These are phyloP conservation scores for Seira musarum DNA, from an alignment of 2,888 invertebrate species.

Conservation along the genomic window DNA sequence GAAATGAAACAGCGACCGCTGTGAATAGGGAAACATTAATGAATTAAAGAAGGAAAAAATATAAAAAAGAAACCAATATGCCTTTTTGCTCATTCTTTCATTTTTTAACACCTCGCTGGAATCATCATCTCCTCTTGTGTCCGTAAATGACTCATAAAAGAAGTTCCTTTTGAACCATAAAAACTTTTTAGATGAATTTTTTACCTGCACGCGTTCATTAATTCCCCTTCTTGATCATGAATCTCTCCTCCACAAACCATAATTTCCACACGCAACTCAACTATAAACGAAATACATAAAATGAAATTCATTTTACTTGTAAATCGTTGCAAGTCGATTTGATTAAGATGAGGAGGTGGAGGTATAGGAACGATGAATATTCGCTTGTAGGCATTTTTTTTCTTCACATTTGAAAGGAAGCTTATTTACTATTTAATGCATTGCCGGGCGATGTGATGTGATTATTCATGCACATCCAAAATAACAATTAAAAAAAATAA, in stretches of 20 bases:
- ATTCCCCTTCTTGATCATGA: slow-evolving; percentile 33
- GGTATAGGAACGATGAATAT: too few relatives aligned
- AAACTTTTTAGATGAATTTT: slow-evolving; percentile 12
- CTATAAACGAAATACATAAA: background rate
- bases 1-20: background rate
- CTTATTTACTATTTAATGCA: too few relatives aligned
- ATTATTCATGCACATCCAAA: slow-evolving; percentile 45
- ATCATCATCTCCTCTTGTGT: background rate
- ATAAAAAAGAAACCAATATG: background rate
- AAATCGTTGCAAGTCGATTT: slow-evolving; percentile 30
- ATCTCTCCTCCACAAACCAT: slow-evolving; percentile 23
- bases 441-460: slow-evolving; percentile 24
- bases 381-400: too few relatives aligned
- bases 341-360: background rate
- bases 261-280: slow-evolving; percentile 24
- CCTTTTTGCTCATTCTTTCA: background rate
- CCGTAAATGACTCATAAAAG: slow-evolving; percentile 9
- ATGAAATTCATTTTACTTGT: slow-evolving; percentile 42
- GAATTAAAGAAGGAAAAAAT: background rate
- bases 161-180: slow-evolving; percentile 7
- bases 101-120: background rate
- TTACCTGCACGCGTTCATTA: slow-evolving; percentile 28
- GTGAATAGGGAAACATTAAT: too few relatives aligned
- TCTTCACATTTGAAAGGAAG: too few relatives aligned
- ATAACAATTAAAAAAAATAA: slow-evolving; percentile 18